Evolutionary conservation across 2,888 invertebrate genomes (phyloP), one percentile per base, ranked within the genome.

Genomic region (Muschampia plurimacula): DNA sequence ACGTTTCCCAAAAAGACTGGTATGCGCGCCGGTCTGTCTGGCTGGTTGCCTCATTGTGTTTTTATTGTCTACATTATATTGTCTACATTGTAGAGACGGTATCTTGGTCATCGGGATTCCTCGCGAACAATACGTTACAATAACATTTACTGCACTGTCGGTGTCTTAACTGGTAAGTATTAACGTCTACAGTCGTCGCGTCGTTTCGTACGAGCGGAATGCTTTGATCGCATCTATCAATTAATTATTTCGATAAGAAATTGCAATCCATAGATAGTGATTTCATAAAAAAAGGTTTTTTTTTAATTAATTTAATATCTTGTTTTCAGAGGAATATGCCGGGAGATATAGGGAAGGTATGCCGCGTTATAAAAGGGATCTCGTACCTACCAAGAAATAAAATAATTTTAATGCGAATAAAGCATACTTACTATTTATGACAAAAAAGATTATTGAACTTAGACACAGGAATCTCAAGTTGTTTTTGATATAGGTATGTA

Each of bases 121-220:
- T 36, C 64, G 64, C 46, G 46, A 39, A 71, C 65, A 71, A 71
- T 71, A 65, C 65, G 10, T 71, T 65, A 71, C 65, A 71, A 66
- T 65, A 71, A 65, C 65, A 63, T 49, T 66, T 41, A 66, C 39
- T 60, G n/a, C 71, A 66, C 49, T 71, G 71, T 71, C 57, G 36
- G 65, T 59, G 59, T 71, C 66, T 60, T 49, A 71, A 46, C 49
- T 22, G 22, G 71, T 66, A 36, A 49, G 46, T 60, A 66, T 71
- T 71, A 46, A 71, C 60, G 71, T 22, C 22, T 55, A 49, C 66
- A 9, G 15, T 32, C 6, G 57, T 59, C 39, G 65, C 49, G 59
- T 60, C 64, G 46, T 49, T 57, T 55, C 55, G 70, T 55, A 22
- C 32, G 49, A n/a, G 60, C 60, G 71, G 71, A 66, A 71, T 71